Evolutionary conservation across 1,140 invertebrate species (phyloP).

Genomic region (Pachypeltis micranthus): DNA sequence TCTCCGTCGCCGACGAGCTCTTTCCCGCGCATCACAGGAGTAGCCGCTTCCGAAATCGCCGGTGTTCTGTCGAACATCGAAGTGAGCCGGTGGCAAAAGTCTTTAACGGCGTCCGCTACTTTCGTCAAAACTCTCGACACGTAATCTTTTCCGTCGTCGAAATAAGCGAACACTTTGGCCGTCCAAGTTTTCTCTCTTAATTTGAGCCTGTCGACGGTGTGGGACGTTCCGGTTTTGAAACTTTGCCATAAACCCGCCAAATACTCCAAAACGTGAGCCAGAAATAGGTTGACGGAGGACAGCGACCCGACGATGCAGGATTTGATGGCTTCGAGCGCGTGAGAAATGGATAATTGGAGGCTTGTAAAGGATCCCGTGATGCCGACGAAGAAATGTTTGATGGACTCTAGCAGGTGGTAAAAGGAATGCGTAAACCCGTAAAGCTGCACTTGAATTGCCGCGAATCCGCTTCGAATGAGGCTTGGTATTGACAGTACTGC

Average conservation of each 20-base stretch:
- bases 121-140: background rate
- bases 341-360: background rate
- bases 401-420: background rate
- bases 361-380: background rate
- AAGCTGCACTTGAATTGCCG: background rate
- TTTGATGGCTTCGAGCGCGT: background rate
- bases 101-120: no score
- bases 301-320: background rate
- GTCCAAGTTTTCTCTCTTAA: background rate
- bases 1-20: background rate
- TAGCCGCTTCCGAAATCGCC: no score
- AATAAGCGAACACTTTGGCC: background rate
- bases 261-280: background rate
- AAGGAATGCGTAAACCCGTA: background rate
- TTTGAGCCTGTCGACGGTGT: background rate
- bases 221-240: background rate
- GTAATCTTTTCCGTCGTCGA: background rate
- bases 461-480: background rate
- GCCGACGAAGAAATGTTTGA: background rate
- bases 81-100: no score
- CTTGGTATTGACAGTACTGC: no score
- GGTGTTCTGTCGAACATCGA: no score
- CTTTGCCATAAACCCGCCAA: background rate
- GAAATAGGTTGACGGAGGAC: background rate
- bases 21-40: no score